Percentiles rank a stretch among this genome's conserved stretches.
These are phyloP conservation scores for Eurystomus gularis DNA, from an alignment of 2,113 vertebrate species.

Conservation along the genomic window DNA sequence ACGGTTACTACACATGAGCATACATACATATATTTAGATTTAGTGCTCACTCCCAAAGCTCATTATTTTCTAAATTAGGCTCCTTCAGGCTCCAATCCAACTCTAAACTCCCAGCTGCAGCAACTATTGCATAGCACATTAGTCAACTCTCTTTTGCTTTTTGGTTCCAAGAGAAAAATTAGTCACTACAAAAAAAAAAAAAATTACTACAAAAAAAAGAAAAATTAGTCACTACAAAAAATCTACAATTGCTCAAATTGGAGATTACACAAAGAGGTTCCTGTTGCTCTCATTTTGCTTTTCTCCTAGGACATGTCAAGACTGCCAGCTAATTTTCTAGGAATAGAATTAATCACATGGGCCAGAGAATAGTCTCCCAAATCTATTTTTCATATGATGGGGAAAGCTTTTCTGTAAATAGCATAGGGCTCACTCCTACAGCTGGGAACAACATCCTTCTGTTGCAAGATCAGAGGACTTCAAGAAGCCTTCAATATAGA, in stretches of 20 bases:
- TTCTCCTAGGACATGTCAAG: background rate
- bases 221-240: constrained; percentile 28
- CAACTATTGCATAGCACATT: background rate
- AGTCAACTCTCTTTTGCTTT: background rate
- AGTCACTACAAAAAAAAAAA: background rate
- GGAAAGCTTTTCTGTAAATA: background rate
- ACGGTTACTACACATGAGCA: background rate
- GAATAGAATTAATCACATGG: background rate
- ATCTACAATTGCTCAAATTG: background rate
- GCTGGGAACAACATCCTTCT: background rate
- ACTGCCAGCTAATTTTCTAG: constrained; percentile 28
- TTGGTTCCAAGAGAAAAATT: constrained; percentile 14
- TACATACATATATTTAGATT: background rate
- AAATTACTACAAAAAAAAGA: too few relatives aligned
- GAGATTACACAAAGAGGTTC: background rate
- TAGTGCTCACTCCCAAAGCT: background rate
- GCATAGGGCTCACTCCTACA: background rate
- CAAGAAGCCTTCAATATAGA: background rate
- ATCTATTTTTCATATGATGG: background rate
- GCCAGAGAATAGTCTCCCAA: background rate
- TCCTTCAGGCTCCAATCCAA: constrained; percentile 12
- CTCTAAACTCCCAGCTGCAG: constrained; percentile 12
- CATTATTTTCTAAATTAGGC: constrained; percentile 32
- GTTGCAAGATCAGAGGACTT: background rate
- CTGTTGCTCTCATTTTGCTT: constrained; percentile 8